Conservation (phyloP, 2,797 vertebrate genomes). For the Lacerta viridis region DNA sequence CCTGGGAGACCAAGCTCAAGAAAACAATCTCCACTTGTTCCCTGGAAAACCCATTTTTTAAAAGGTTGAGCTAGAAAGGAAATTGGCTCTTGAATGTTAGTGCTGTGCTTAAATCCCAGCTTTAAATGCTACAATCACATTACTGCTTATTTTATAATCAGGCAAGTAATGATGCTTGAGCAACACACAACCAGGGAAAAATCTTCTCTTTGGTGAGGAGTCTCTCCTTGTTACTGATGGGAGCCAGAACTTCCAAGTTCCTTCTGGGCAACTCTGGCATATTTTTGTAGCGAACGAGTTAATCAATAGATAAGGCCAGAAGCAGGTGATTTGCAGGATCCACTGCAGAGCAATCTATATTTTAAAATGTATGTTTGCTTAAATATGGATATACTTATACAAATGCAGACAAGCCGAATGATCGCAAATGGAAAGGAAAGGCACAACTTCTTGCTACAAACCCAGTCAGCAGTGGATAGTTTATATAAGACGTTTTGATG, state of each 20-base stretch:
- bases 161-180: background rate
- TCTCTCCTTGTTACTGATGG: background rate
- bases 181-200: background rate
- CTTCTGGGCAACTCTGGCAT: too few relatives aligned
- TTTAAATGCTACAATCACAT: background rate
- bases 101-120: background rate
- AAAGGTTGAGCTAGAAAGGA: background rate
- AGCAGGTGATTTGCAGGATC: background rate
- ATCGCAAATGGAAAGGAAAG: background rate
- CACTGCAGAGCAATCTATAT: background rate
- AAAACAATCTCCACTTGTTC: background rate
- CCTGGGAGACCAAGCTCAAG: background rate
- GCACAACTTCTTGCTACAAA: slow-evolving; percentile 1
- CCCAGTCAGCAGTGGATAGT: background rate
- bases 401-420: background rate
- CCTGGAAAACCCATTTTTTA: background rate
- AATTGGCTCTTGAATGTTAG: background rate
- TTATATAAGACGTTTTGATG: background rate
- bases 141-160: slow-evolving; percentile 27
- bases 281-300: background rate
- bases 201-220: background rate
- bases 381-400: background rate
- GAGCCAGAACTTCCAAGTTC: background rate
- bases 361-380: background rate
- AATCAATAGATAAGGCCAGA: background rate